phyloP scores from a whole-genome alignment of 2,797 vertebrate species.

The Catamblyrhynchus diadema region DNA sequence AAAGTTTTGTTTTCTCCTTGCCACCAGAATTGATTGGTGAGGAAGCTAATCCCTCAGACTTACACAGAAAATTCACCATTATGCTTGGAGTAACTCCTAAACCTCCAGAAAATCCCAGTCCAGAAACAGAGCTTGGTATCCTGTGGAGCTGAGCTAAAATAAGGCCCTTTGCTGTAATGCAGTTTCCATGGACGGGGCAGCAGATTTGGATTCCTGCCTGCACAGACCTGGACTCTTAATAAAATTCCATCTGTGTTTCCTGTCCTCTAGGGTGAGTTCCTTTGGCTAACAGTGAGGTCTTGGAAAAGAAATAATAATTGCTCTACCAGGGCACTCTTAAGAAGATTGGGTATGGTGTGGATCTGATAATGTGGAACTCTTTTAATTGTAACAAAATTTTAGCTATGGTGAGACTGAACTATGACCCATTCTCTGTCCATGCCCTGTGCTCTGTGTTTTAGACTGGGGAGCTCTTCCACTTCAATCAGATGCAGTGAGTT shows the following conservation, averaged over 20 bases:
- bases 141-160: neutral
- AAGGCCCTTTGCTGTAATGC: neutral
- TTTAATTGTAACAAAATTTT: neutral
- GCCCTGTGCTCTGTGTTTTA: neutral
- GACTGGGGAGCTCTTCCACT: neutral
- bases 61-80: neutral
- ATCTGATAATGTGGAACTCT: neutral
- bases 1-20: neutral
- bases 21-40: neutral
- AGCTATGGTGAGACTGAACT: neutral
- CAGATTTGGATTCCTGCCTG: neutral
- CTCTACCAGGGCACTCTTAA: neutral
- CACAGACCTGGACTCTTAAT: constrained; percentile 2
- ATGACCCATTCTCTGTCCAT: neutral
- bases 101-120: neutral
- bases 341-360: neutral
- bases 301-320: constrained; percentile 17
- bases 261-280: neutral
- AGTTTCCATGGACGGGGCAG: neutral
- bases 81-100: neutral
- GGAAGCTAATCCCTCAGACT: neutral
- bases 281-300: neutral
- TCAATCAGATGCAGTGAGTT: neutral
- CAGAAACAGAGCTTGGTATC: neutral
- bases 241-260: constrained; percentile 57